Evolutionary conservation across 64 coral and sea anemone genomes (phyloP), one percentile per base, ranked within the genome.

Genomic region (Acropora yongei): DNA sequence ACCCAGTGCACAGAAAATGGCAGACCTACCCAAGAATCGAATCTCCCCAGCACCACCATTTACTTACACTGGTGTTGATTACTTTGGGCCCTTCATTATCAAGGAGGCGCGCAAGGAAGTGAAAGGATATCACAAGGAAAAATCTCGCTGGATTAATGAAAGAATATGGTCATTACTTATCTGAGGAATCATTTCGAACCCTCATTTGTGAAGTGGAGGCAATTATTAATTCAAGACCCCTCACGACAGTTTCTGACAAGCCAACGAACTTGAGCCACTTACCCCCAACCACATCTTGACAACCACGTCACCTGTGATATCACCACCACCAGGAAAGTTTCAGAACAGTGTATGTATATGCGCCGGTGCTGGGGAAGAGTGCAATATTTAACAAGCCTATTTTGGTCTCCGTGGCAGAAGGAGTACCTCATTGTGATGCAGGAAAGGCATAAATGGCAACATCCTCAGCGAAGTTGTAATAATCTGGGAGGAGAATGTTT

Each of bases 121-220:
- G 1, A 89, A 89, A 46, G n/a, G 87, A 45, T 78, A 78, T 42
- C 4, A 44, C 53, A 44, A 66, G 82, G 5, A 68, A 42, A 39
- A 42, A 46, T 42, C 60, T 86, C 1, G 2, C 82, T 68, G 82
- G 58, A 14, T 6, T 47, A 44, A 43, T 73, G 43, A 49, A 86
- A 72, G 66, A 86, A 72, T 19, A 86, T 86, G 63, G 66, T 8
- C 18, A 69, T 50, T 57, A 13, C 4, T 5, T 86, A 30, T 47
- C 72, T 47, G 65, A 86, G 0, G 83, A 86, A 86, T 86, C 58
- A 4, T 57, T 86, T 11, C 16, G 57, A 2, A 86, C 83, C 2
- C 66, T 72, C 14, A 42, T 86, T 3, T 86, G 83, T 49, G 83
- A 86, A 86, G 43, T 69, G 6, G 83, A 86, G 14, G 83, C 83